phyloP scores from a whole-genome alignment of 2,797 vertebrate genomes.

The Syncerus caffer region DNA sequence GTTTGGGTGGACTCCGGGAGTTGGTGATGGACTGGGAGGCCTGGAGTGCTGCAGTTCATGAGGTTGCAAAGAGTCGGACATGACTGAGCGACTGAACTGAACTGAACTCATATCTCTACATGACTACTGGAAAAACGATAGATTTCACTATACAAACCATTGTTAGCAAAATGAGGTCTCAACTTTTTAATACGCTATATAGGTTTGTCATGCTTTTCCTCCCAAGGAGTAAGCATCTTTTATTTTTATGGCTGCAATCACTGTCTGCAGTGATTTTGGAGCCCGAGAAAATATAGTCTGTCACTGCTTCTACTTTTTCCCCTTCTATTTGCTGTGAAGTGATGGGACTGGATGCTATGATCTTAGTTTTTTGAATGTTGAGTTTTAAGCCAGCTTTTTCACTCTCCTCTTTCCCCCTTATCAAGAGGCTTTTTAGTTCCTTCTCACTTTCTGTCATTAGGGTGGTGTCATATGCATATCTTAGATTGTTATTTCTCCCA shows the following conservation, averaged over 20 bases:
- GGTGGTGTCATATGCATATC: neutral
- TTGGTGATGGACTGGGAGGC: too few relatives aligned
- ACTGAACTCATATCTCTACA: neutral
- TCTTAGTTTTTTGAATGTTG: neutral
- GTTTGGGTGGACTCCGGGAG: too few relatives aligned
- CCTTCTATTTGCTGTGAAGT: neutral
- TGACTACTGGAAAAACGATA: neutral
- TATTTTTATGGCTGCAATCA: neutral
- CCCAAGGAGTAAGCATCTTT: neutral
- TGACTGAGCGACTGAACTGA: too few relatives aligned
- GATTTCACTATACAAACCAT: neutral
- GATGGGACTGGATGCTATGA: neutral
- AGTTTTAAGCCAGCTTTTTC: neutral
- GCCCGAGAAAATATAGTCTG: neutral
- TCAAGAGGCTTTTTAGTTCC: neutral
- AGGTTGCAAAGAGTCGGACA: too few relatives aligned
- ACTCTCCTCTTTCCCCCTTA: neutral
- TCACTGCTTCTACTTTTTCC: neutral
- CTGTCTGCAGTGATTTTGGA: neutral
- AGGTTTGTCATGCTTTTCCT: neutral
- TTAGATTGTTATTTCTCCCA: neutral
- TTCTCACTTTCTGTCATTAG: neutral
- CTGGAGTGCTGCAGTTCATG: too few relatives aligned
- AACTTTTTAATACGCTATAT: neutral
- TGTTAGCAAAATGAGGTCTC: neutral